A percentile compares a stretch with the other conserved stretches of the same genome.
Evolutionary conservation across 2,113 vertebrate species (phyloP).

Genomic region (Pyrgilauda ruficollis): DNA sequence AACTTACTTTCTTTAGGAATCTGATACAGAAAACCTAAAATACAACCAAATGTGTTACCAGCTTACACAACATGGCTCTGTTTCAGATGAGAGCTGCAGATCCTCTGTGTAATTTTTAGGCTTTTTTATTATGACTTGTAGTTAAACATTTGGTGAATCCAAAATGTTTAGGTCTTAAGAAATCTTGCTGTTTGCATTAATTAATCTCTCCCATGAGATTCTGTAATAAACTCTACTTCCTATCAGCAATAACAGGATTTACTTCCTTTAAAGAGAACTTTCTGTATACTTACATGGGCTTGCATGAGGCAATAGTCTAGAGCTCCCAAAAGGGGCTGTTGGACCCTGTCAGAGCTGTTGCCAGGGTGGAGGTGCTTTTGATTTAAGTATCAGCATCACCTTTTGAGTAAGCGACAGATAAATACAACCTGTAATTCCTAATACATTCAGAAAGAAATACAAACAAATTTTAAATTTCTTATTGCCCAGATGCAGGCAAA

Average conservation of each 20-base stretch:
- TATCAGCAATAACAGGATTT: background rate
- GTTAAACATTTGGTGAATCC: conserved; percentile 8
- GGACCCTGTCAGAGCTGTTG: background rate
- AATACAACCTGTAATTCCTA: background rate
- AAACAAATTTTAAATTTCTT: background rate
- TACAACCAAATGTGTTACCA: background rate
- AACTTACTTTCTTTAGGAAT: background rate
- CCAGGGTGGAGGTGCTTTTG: background rate
- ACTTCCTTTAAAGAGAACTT: background rate
- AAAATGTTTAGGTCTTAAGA: conserved; percentile 2
- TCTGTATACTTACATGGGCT: background rate
- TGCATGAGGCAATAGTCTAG: background rate
- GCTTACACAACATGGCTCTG: background rate
- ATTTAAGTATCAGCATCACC: background rate
- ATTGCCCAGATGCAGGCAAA: background rate
- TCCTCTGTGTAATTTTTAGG: background rate
- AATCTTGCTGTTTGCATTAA: conserved; percentile 10
- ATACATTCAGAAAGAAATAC: background rate
- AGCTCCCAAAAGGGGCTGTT: background rate
- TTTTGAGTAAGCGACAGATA: background rate
- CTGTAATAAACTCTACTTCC: background rate
- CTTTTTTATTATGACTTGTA: background rate
- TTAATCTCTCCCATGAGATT: background rate
- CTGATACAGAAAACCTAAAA: background rate
- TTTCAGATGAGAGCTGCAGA: background rate